Conservation (phyloP, 1,140 invertebrate genomes). For the Leguminivora glycinivorella region DNA sequence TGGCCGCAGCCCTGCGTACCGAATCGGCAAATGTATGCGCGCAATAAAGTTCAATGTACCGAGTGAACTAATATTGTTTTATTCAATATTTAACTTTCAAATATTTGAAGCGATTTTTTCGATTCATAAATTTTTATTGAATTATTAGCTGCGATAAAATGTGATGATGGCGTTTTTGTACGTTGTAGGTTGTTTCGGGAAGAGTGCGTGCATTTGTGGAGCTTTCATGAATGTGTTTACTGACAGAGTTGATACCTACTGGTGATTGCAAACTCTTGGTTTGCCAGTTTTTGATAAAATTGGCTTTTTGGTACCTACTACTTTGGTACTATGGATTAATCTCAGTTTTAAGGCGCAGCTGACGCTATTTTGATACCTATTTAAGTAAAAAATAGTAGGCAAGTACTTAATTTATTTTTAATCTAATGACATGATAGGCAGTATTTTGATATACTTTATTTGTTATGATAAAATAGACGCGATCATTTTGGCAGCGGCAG, state of each 20-base stretch:
- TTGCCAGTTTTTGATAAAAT: too few species aligned
- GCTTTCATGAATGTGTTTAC: background rate
- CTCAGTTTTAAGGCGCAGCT: too few species aligned
- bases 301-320: too few species aligned
- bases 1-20: constrained; percentile 74
- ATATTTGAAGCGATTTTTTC: constrained; percentile 68
- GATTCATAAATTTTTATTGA: constrained; percentile 68
- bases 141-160: constrained; percentile 31
- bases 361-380: too few species aligned
- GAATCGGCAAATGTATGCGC: constrained; percentile 74
- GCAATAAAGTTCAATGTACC: constrained; percentile 77
- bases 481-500: too few species aligned
- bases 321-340: too few species aligned
- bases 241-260: background rate
- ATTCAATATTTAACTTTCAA: constrained; percentile 76
- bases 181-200: background rate
- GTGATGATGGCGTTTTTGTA: constrained; percentile 35
- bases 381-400: too few species aligned
- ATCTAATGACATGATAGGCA: too few species aligned
- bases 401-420: too few species aligned
- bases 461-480: too few species aligned
- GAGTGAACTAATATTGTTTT: constrained; percentile 78
- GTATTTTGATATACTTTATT: too few species aligned
- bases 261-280: background rate
- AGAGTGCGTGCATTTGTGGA: background rate